Evolutionary conservation across 1,140 invertebrate genomes (phyloP).

Genomic region (Macrobrachium rosenbergii): DNA sequence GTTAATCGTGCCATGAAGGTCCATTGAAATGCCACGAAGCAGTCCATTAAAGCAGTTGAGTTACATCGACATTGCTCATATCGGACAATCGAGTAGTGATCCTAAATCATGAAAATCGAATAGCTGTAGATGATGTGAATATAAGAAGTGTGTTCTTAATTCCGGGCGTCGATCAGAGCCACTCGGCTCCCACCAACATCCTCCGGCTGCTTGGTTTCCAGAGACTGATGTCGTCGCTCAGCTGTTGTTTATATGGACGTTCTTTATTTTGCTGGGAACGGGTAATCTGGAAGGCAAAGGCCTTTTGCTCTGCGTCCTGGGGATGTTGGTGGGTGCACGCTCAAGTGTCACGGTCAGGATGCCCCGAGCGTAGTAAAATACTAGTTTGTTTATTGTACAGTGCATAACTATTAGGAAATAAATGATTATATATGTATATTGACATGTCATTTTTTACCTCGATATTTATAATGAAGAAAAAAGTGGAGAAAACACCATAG

Average conservation of each 20-base stretch:
- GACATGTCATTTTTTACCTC: background rate
- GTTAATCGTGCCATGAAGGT: background rate
- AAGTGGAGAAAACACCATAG: too few relatives aligned
- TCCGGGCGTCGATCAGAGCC: too few relatives aligned
- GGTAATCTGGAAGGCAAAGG: background rate
- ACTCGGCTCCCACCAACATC: too few relatives aligned
- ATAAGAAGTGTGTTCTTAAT: too few relatives aligned
- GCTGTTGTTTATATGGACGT: too few relatives aligned
- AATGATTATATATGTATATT: conserved; percentile 29
- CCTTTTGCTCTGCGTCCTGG: background rate
- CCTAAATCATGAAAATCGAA: too few relatives aligned
- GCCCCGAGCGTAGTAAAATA: conserved; percentile 49
- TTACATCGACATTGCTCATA: background rate
- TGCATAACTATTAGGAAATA: conserved; percentile 56
- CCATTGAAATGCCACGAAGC: conserved; percentile 3
- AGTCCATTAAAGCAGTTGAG: conserved; percentile 11
- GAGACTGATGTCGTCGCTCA: too few relatives aligned
- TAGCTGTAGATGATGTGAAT: too few relatives aligned
- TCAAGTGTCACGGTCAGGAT: conserved; percentile 35
- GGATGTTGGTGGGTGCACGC: background rate
- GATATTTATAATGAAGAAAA: background rate
- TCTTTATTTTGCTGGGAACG: too few relatives aligned
- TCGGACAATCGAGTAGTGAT: too few relatives aligned
- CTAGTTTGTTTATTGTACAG: conserved; percentile 52
- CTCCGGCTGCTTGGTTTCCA: too few relatives aligned